Conservation (phyloP, 2,888 invertebrate genomes). For the Drosophila rubida region DNA sequence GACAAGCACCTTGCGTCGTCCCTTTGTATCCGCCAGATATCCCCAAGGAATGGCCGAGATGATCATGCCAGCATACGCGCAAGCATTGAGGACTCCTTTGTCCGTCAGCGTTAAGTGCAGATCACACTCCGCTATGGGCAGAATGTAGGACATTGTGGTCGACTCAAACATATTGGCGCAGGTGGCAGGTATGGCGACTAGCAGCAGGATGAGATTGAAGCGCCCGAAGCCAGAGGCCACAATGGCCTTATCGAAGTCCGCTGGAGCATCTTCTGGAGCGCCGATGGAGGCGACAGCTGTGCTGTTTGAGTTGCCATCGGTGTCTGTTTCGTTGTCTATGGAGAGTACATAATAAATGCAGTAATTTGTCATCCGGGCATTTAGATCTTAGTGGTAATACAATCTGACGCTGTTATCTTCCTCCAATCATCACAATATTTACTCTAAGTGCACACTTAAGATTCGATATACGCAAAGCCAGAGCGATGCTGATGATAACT, state of each 20-base stretch:
- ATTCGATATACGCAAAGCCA: too few species aligned
- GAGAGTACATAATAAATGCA: neutral
- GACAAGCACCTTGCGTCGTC: conserved; percentile 88
- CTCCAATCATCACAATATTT: neutral
- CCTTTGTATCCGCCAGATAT: conserved; percentile 90
- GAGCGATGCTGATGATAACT: too few species aligned
- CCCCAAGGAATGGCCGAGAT: conserved; percentile 92
- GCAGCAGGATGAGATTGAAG: conserved; percentile 88
- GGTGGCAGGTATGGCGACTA: conserved; percentile 88
- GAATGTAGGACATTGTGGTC: conserved; percentile 90
- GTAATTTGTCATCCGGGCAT: neutral
- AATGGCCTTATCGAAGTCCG: conserved; percentile 90
- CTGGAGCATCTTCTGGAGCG: conserved; percentile 70
- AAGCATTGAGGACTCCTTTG: conserved; percentile 90
- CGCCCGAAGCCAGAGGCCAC: conserved; percentile 89
- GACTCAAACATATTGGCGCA: conserved; percentile 90
- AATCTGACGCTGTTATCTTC: neutral
- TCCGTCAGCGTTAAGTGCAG: conserved; percentile 88
- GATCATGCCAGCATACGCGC: conserved; percentile 92
- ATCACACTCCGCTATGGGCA: conserved; percentile 91
- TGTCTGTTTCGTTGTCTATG: conserved; percentile 35
- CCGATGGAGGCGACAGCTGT: conserved; percentile 24
- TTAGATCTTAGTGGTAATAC: neutral
- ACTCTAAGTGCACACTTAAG: neutral
- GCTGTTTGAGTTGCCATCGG: conserved; percentile 45